Conservation (phyloP, 1,140 invertebrate species). For the Oncopeltus fasciatus region DNA sequence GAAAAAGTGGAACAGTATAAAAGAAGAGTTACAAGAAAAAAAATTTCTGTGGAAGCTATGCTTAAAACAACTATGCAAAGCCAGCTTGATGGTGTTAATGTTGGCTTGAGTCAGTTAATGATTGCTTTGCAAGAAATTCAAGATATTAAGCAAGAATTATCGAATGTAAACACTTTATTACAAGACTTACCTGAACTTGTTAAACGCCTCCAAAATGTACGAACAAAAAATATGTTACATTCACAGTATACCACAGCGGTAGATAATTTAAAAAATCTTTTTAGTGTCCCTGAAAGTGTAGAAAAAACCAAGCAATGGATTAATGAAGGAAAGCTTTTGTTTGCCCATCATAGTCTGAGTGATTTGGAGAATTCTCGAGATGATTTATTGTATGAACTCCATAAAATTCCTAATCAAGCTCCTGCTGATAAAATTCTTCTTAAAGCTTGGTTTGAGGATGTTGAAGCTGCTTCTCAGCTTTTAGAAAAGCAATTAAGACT, state of each 20-base stretch:
- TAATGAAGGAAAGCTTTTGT: slow-evolving; percentile 83
- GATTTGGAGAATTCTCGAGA: slow-evolving; percentile 93
- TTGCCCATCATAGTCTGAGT: slow-evolving; percentile 66
- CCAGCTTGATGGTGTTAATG: slow-evolving; percentile 88
- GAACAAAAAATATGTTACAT: slow-evolving; percentile 84
- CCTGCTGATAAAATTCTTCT: slow-evolving; percentile 78
- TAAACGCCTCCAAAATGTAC: slow-evolving; percentile 63
- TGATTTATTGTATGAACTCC: slow-evolving; percentile 85
- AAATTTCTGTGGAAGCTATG: slow-evolving; percentile 92
- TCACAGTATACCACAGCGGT: slow-evolving; percentile 93
- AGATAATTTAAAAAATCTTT: slow-evolving; percentile 96
- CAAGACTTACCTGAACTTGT: slow-evolving; percentile 52
- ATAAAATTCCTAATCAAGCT: slow-evolving; percentile 83
- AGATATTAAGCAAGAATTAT: slow-evolving; percentile 44
- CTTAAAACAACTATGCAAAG: slow-evolving; percentile 97
- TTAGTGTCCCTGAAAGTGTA: slow-evolving; percentile 92
- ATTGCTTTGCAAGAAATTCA: slow-evolving; percentile 67
- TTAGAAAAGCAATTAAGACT: slow-evolving; percentile 83
- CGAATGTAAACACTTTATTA: slow-evolving; percentile 47
- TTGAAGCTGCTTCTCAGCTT: slow-evolving; percentile 77
- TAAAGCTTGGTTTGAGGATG: slow-evolving; percentile 91
- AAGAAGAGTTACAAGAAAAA: slow-evolving; percentile 59
- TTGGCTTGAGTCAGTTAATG: slow-evolving; percentile 81
- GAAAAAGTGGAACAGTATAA: slow-evolving; percentile 90
- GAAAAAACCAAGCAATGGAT: slow-evolving; percentile 88